phyloP scores from a whole-genome alignment of 2,888 invertebrate species.

The Dasysyrphus tricinctus region DNA sequence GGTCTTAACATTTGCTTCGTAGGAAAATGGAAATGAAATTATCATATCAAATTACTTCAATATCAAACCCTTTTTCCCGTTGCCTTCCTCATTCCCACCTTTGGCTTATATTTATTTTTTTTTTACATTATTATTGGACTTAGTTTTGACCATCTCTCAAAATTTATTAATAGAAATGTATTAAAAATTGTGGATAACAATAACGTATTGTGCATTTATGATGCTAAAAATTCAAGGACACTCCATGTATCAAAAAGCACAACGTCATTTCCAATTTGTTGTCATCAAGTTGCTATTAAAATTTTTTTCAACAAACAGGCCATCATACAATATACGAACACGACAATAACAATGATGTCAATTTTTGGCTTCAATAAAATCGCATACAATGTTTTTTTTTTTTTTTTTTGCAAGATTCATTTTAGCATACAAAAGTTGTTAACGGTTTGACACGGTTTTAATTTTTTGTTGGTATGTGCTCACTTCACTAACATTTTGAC shows the following conservation, averaged over 20 bases:
- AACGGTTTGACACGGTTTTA: conserved; percentile 21
- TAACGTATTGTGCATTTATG: not conserved
- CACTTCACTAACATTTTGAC: conserved; percentile 17
- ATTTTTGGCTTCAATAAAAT: conserved; percentile 33
- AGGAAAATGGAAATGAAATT: no score
- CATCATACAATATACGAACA: not conserved
- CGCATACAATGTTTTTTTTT: no score
- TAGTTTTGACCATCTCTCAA: not conserved
- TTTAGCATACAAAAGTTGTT: conserved; percentile 20
- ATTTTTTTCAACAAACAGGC: not conserved
- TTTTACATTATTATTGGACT: no score
- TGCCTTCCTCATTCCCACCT: no score
- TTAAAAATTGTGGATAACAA: not conserved
- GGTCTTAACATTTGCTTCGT: no score
- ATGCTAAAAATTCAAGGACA: not conserved
- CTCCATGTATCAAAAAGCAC: not conserved
- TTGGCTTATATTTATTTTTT: no score
- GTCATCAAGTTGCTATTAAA: conserved; percentile 10
- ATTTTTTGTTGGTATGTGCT: not conserved
- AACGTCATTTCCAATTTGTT: conserved; percentile 12
- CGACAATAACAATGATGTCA: conserved; percentile 13
- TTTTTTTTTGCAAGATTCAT: not conserved
- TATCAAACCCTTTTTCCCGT: no score
- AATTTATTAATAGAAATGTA: not conserved
- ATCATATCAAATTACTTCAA: no score